Evolutionary conservation across 2,113 vertebrate species (phyloP), one percentile per base, ranked within the genome.

Genomic region (Pteruthius melanotis): DNA sequence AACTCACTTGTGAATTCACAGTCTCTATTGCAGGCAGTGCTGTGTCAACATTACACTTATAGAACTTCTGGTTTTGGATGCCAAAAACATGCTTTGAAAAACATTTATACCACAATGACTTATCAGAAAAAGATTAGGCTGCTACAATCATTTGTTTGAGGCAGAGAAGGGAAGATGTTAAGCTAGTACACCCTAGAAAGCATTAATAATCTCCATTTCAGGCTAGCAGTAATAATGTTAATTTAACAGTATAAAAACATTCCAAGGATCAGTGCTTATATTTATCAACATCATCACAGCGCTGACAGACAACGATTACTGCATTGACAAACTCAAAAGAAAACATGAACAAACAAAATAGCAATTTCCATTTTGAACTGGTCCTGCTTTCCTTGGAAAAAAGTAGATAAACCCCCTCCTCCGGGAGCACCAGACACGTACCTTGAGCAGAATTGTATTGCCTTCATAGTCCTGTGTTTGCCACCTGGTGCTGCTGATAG

Each of bases 401-500:
- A 17, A 7, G 33, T 1, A 6, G 40, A 13, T 4, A 12, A 42
- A 27, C 2, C 6, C 9, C 22, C n/a, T 50, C 31, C 28, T 65
- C 22, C 15, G 24, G 30, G 83, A 83, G 66, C 31, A 42, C 18
- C 28, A 14, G n/a, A 24, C 66, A 59, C 66, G 3, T 98, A 99
- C 99, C 98, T 99, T 99, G 75, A 99, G 98, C 69, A 99, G 98
- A 92, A 99, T 98, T 64, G 97, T 99, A 92, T 99, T 99, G 54
- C 99, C 98, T 1, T 99, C 99, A 0, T 99, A 98, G 97, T 99
- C 99, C 93, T 98, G 99, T 0, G 99, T 99, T 97, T 99, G 99
- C 99, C 99, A 99, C 89, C 99, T 98, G 47, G 97, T 98, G 77
- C 95, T 95, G 69, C 99, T 99, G 97, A 99, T 99, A 10, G 99